phyloP scores from a whole-genome alignment of 1,140 invertebrate species.

The Bombus confusus region DNA sequence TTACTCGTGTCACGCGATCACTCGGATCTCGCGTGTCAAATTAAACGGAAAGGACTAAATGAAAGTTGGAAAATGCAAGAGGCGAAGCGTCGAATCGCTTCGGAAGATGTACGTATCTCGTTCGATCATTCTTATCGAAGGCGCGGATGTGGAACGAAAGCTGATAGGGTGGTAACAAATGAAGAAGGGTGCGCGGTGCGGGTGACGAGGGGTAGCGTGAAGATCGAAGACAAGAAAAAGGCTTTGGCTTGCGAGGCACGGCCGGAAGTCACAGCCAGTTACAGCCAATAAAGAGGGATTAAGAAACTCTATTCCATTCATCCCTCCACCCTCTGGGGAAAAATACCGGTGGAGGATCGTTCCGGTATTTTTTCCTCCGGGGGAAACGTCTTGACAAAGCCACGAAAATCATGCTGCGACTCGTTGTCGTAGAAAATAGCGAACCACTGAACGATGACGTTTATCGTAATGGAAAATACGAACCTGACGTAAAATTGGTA shows the following conservation, averaged over 20 bases:
- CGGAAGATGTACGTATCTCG: constrained; percentile 28
- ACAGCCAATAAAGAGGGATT: constrained; percentile 76
- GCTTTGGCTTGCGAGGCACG: constrained; percentile 68
- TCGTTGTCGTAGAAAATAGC: neutral
- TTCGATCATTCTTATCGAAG: constrained; percentile 44
- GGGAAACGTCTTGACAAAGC: constrained; percentile 2
- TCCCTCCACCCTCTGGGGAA: neutral
- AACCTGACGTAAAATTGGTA: too few relatives aligned
- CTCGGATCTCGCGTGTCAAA: neutral
- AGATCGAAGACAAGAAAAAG: constrained; percentile 52
- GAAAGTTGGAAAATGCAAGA: neutral
- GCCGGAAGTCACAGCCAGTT: constrained; percentile 70
- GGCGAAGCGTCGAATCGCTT: neutral
- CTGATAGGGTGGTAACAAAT: constrained; percentile 52
- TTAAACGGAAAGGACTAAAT: neutral
- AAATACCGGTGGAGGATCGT: constrained; percentile 55
- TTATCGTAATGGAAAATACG: neutral
- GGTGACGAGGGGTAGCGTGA: constrained; percentile 7
- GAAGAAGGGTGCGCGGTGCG: neutral
- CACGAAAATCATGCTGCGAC: neutral
- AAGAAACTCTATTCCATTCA: constrained; percentile 71
- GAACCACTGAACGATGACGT: neutral
- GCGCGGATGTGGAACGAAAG: constrained; percentile 41
- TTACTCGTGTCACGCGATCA: neutral
- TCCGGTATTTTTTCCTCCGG: constrained; percentile 26